Evolutionary conservation across 2,888 invertebrate genomes (phyloP).

Genomic region (Heliconius hortense): DNA sequence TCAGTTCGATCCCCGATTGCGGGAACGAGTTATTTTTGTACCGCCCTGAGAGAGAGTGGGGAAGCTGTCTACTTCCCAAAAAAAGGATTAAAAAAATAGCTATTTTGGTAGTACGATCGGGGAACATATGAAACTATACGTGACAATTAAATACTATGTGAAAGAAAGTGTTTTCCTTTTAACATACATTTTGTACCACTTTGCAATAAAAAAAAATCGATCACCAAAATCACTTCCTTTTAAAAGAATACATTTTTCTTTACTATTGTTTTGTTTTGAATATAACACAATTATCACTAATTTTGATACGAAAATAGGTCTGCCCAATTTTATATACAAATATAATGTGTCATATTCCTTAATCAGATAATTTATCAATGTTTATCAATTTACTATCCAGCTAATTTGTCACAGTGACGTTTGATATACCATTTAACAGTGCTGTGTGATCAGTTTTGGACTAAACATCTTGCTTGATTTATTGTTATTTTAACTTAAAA

Average conservation of each 20-base stretch:
- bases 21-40: too few species aligned
- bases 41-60: too few species aligned
- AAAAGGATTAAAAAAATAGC: too few species aligned
- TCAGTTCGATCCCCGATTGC: too few species aligned
- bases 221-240: not conserved
- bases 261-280: not conserved
- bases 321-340: slow-evolving; percentile 18
- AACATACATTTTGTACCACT: not conserved
- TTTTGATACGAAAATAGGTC: slow-evolving; percentile 21
- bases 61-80: too few species aligned
- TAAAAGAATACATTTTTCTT: not conserved
- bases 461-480: not conserved
- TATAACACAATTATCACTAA: not conserved
- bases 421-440: slow-evolving; percentile 20
- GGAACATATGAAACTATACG: too few species aligned
- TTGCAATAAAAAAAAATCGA: not conserved
- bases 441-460: slow-evolving; percentile 12
- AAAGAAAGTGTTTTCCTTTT: too few species aligned
- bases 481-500: not conserved
- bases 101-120: too few species aligned
- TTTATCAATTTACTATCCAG: slow-evolving; percentile 31
- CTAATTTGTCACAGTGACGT: slow-evolving; percentile 33
- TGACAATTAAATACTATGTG: too few species aligned
- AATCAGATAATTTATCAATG: slow-evolving; percentile 33
- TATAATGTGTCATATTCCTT: slow-evolving; percentile 31